These are phyloP conservation scores for Varanus komodoensis DNA, from an alignment of 2,113 vertebrate genomes.

Conservation along the genomic window DNA sequence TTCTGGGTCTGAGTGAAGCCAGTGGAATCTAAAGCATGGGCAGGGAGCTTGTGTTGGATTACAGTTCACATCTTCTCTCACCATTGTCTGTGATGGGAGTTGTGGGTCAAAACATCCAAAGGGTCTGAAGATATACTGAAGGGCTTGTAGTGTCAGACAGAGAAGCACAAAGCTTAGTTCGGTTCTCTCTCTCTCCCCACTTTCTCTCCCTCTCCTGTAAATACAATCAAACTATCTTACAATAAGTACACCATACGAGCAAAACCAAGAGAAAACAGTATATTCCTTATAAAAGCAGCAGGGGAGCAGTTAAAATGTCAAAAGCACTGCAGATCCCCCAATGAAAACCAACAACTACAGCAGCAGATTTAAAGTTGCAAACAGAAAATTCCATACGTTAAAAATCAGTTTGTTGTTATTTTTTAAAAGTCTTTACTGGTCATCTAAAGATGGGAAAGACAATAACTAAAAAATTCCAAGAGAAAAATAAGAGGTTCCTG, in stretches of 20 bases:
- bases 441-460: slow-evolving; percentile 5
- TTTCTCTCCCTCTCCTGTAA: not conserved
- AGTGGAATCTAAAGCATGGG: not conserved
- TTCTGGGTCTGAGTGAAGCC: not conserved
- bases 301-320: not conserved
- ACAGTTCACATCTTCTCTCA: too few species aligned
- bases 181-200: too few species aligned
- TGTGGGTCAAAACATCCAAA: too few species aligned
- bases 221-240: not conserved
- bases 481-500: slow-evolving; percentile 24
- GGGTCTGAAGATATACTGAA: too few species aligned
- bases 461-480: slow-evolving; percentile 39
- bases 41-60: too few species aligned
- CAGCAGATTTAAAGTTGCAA: not conserved
- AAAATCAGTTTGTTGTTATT: too few species aligned
- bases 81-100: too few species aligned
- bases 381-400: not conserved
- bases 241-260: not conserved
- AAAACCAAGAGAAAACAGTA: not conserved
- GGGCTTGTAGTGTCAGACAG: too few species aligned
- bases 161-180: not conserved
- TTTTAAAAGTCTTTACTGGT: not conserved
- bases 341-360: not conserved
- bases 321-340: not conserved
- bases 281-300: not conserved